phyloP scores from a whole-genome alignment of 2,797 vertebrate species.

The Austrolebias charrua region DNA sequence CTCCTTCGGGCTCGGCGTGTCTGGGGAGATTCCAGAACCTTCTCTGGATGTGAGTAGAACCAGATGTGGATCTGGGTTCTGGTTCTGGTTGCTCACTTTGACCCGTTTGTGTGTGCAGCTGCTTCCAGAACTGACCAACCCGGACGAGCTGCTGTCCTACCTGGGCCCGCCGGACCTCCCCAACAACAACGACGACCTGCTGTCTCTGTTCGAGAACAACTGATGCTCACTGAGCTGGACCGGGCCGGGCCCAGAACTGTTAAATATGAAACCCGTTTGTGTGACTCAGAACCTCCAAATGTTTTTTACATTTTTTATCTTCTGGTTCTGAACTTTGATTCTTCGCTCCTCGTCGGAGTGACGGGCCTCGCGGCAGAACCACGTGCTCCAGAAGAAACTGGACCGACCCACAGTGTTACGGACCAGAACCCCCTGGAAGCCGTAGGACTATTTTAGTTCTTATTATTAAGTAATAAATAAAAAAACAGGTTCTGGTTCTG shows the following conservation, averaged over 20 bases:
- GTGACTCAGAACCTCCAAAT: conserved; percentile 59
- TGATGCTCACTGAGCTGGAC: conserved; percentile 60
- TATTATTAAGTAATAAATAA: no score
- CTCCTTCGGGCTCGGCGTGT: conserved; percentile 69
- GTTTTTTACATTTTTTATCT: conserved; percentile 64
- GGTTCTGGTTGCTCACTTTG: background rate
- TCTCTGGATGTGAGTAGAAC: conserved; percentile 86
- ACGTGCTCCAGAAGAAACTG: no score
- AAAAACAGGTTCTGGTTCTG: background rate
- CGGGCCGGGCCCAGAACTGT: conserved; percentile 36
- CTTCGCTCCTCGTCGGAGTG: conserved; percentile 16
- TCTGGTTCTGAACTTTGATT: conserved; percentile 44
- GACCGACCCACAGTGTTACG: no score
- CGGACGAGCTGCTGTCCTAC: conserved; percentile 92
- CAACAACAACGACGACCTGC: conserved; percentile 89
- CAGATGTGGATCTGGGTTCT: background rate
- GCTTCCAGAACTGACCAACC: conserved; percentile 91
- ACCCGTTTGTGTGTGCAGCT: conserved; percentile 70
- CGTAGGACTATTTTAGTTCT: no score
- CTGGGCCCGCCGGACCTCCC: conserved; percentile 90
- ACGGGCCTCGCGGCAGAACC: no score
- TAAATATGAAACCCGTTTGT: conserved; percentile 57
- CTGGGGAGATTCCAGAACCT: conserved; percentile 83
- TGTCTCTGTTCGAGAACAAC: conserved; percentile 93
- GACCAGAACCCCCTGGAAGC: no score